Evolutionary conservation across 1,140 invertebrate genomes (phyloP).

Genomic region (Lucilia cuprina): DNA sequence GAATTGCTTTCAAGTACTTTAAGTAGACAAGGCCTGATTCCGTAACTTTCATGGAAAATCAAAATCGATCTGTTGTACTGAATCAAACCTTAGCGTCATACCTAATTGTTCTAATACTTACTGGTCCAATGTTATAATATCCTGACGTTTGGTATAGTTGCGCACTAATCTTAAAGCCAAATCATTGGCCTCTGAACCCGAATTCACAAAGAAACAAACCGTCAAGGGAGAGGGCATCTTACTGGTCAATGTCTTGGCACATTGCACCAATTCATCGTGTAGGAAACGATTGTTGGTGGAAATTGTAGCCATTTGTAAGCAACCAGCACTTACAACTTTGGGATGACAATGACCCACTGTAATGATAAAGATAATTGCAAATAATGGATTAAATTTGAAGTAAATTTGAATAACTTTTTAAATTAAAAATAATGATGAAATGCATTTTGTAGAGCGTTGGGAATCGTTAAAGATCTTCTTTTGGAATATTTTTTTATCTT

Average conservation of each 20-base stretch:
- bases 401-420: too few species aligned
- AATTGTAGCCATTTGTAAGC: slow-evolving; percentile 86
- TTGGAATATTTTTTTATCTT: too few species aligned
- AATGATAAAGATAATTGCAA: slow-evolving; percentile 40
- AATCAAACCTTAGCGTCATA: too few species aligned
- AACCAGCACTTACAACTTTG: slow-evolving; percentile 86
- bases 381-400: not conserved
- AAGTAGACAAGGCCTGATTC: not conserved
- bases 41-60: not conserved
- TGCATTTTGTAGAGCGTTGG: too few species aligned
- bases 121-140: slow-evolving; percentile 95
- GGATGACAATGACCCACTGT: slow-evolving; percentile 97
- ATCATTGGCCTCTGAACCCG: slow-evolving; percentile 99
- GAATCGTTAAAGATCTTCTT: too few species aligned
- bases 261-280: slow-evolving; percentile 92
- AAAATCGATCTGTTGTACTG: not conserved
- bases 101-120: slow-evolving; percentile 69
- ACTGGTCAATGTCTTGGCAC: slow-evolving; percentile 83
- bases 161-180: slow-evolving; percentile 90
- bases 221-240: slow-evolving; percentile 82
- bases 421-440: too few species aligned
- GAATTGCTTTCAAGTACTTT: not conserved
- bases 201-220: slow-evolving; percentile 97
- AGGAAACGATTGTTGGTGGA: slow-evolving; percentile 96
- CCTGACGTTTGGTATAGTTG: slow-evolving; percentile 85